phyloP scores from a whole-genome alignment of 2,113 vertebrate genomes.

The human (Homo sapiens) region GRCh38 chr20:24653501-24654000 shows the following conservation, averaged over 20 bases:
- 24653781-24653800: not conserved
- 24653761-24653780: not conserved
- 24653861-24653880: not conserved
- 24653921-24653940: not conserved
- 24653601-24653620: not conserved
- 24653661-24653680: not conserved
- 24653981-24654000: not conserved
- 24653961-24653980: not conserved
- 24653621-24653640: not conserved
- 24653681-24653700: not conserved
- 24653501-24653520: too few relatives aligned
- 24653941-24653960: not conserved
- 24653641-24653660: not conserved
- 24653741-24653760: not conserved
- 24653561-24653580: rapidly evolving
- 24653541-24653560: too few relatives aligned
- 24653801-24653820: not conserved
- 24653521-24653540: rapidly evolving
- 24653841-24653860: not conserved
- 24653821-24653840: not conserved
- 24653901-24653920: not conserved
- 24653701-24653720: not conserved
- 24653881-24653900: not conserved
- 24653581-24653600: not conserved
- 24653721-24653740: not conserved